Conservation (phyloP, 2,888 invertebrate genomes). For the Lycophotia porphyrea region DNA sequence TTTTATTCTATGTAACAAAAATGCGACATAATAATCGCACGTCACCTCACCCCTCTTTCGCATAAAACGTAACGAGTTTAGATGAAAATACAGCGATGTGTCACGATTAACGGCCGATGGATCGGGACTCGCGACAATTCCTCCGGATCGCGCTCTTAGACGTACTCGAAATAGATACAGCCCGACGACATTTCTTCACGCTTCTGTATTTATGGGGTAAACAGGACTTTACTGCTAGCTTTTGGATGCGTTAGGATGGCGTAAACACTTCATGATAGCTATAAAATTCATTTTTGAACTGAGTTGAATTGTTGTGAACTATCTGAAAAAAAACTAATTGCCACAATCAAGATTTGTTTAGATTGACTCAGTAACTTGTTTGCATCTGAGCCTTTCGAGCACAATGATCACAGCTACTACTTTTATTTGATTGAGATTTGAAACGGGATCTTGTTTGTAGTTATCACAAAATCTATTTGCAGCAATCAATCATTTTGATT, state of each 20-base stretch:
- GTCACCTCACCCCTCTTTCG: conserved; percentile 54
- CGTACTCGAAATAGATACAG: conserved; percentile 59
- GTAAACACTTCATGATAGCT: background rate
- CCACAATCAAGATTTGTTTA: too few relatives aligned
- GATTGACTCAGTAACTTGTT: too few relatives aligned
- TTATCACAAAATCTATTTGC: too few relatives aligned
- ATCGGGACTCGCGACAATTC: conserved; percentile 59
- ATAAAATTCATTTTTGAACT: background rate
- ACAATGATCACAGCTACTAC: too few relatives aligned
- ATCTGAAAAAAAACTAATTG: too few relatives aligned
- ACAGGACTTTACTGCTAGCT: conserved; percentile 20
- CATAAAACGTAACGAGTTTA: conserved; percentile 70
- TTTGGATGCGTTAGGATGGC: background rate
- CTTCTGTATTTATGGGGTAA: conserved; percentile 47
- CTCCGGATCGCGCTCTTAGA: conserved; percentile 50
- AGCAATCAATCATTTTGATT: too few relatives aligned
- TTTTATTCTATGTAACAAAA: too few relatives aligned
- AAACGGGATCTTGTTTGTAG: too few relatives aligned
- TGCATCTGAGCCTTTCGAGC: too few relatives aligned
- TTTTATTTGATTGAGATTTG: too few relatives aligned
- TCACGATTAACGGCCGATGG: conserved; percentile 72
- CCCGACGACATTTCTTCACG: conserved; percentile 49
- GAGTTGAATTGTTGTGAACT: background rate
- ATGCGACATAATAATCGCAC: conserved; percentile 56
- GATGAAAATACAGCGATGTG: conserved; percentile 77